Evolutionary conservation across 1,140 invertebrate species (phyloP), one percentile per base, ranked within the genome.

Genomic region (Pteromalus puparum): DNA sequence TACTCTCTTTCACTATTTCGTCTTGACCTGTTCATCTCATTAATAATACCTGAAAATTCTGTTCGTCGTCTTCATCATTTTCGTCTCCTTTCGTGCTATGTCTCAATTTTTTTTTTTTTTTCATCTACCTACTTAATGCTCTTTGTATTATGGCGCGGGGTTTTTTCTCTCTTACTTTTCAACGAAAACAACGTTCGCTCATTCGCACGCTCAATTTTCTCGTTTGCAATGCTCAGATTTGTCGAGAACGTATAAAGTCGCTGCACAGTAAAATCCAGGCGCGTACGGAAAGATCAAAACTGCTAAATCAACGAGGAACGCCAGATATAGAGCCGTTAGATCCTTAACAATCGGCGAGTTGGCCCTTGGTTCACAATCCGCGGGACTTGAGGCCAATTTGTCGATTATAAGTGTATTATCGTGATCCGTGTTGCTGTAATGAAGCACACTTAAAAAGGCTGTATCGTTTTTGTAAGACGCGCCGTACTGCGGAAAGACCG

Each of bases 221-320:
- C 67, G 26, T 86, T 82, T 72, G 24, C 30, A 34, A 70, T 86
- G 76, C 26, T 61, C 86, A 98, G 97, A 95, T 95, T 90, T 97
- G 95, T 95, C 96, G 96, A 91, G 97, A 98, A 92, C 95, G 95
- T 93, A 96, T 97, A 87, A 97, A 96, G 92, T 95, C 95, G 88
- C 95, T 98, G 89, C 97, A 98, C 93, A 97, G 95, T 94, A 98
- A 97, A 95, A 97, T 98, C 89, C 95, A 96, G 89, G 96, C 97
- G 92, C 96, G 97, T 87, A 96, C 96, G 91, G 97, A 98, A 93
- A 96, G 97, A 89, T 96, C 97, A 88, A 98, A 98, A 93, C 93
- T 97, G 83, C 94, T 98, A 89, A 94, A 96, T 90, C 96, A 97
- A 93, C 96, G 97, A 90, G 97, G 97, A 91, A 95, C 94, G 87